These are phyloP conservation scores for Lepidocyrtinus sp. DNA, from an alignment of 2,888 invertebrate species.

Conservation along the genomic window DNA sequence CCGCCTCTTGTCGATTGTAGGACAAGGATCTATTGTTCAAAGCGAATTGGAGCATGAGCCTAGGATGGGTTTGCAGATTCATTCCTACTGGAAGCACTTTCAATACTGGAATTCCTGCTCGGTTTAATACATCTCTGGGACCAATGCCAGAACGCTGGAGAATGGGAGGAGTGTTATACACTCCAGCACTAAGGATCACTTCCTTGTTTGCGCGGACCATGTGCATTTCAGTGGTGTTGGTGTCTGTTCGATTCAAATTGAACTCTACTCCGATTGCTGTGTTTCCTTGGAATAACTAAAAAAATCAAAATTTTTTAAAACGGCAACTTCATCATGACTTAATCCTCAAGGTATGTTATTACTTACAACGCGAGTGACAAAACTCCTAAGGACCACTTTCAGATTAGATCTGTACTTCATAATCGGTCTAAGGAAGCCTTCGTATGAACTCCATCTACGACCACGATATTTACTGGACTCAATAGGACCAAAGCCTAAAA, in stretches of 20 bases:
- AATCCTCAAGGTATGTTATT: background rate
- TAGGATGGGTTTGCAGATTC: constrained; percentile 25
- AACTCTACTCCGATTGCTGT: constrained; percentile 34
- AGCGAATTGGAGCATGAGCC: constrained; percentile 14
- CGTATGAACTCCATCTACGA: constrained; percentile 33
- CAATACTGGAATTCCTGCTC: background rate
- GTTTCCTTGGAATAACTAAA: constrained; percentile 2
- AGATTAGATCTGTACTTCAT: constrained; percentile 19
- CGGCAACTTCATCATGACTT: background rate
- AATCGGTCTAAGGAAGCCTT: constrained; percentile 32
- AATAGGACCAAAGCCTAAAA: constrained; percentile 17
- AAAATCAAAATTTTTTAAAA: background rate
- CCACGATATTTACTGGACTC: constrained; percentile 23
- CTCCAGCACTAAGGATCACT: background rate
- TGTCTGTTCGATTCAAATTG: constrained; percentile 10
- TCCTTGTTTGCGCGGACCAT: background rate
- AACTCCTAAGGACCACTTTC: constrained; percentile 21
- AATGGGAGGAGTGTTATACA: constrained; percentile 1
- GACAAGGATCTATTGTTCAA: constrained; percentile 18
- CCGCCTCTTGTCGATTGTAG: constrained; percentile 18
- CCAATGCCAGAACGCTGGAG: constrained; percentile 8
- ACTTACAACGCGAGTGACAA: constrained; percentile 30
- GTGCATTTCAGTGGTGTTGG: background rate
- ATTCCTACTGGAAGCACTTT: constrained; percentile 47
- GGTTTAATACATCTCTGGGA: background rate